Percentiles rank a stretch among this genome's conserved stretches.
Evolutionary conservation across 2,888 invertebrate genomes (phyloP).

Genomic region (Yponomeuta cagnagella): DNA sequence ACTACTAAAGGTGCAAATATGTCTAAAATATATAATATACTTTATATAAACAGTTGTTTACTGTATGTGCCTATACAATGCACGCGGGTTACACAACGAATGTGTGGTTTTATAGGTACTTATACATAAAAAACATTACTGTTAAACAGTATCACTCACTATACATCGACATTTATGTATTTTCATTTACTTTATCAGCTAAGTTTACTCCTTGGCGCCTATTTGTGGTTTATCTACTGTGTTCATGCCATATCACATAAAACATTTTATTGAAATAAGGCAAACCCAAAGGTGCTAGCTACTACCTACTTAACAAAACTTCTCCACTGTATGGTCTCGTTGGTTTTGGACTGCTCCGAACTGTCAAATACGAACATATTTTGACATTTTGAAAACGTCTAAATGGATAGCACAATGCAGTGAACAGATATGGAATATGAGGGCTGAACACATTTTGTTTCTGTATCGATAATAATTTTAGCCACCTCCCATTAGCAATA

Average conservation of each 20-base stretch:
- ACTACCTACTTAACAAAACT: too few species aligned
- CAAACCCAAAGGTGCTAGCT: too few species aligned
- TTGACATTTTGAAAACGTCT: too few species aligned
- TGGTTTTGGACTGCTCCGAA: too few species aligned
- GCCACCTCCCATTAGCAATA: too few species aligned
- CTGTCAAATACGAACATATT: too few species aligned
- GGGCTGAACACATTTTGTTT: too few species aligned
- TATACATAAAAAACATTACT: constrained; percentile 64
- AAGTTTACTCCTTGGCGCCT: constrained; percentile 57
- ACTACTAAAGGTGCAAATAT: constrained; percentile 75
- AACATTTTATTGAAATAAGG: too few species aligned
- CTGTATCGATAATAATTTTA: too few species aligned
- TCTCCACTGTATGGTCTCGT: too few species aligned
- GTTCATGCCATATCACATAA: constrained; percentile 21
- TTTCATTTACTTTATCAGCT: constrained; percentile 47
- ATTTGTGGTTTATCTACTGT: constrained; percentile 62
- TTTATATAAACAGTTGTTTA: constrained; percentile 56
- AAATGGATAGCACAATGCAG: too few species aligned
- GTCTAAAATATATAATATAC: constrained; percentile 71
- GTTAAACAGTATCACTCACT: constrained; percentile 68
- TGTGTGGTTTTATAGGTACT: constrained; percentile 40
- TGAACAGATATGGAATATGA: too few species aligned
- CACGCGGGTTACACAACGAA: constrained; percentile 59
- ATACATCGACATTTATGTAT: constrained; percentile 61
- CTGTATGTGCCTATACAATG: constrained; percentile 71